Percentiles rank a stretch among this genome's conserved stretches.
Conservation (phyloP, 2,797 vertebrate genomes). For the Cheirogaleus major region DNA sequence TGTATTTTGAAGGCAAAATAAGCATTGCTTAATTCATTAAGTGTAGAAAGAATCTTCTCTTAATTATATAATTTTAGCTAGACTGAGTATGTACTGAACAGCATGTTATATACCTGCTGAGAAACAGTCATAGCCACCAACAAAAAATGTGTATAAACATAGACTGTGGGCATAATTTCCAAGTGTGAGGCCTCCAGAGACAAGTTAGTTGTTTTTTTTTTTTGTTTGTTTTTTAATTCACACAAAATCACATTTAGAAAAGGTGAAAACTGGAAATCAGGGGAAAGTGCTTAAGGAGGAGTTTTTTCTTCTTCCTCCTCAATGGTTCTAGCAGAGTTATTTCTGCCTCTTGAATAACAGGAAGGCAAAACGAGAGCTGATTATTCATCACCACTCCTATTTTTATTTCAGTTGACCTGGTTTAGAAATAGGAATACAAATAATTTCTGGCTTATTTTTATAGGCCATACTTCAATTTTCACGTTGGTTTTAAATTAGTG, state of each 20-base stretch:
- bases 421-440: slow-evolving; percentile 71
- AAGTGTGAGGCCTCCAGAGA: neutral
- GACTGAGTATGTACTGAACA: neutral
- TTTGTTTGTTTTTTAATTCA: neutral
- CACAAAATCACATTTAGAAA: neutral
- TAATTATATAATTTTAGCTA: slow-evolving; percentile 1
- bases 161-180: neutral
- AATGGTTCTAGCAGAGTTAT: slow-evolving; percentile 56
- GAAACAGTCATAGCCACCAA: neutral
- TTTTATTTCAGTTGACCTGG: slow-evolving; percentile 69
- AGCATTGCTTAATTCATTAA: neutral
- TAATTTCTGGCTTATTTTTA: slow-evolving; percentile 58
- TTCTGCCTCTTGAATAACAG: slow-evolving; percentile 55
- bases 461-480: slow-evolving; percentile 33
- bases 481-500: neutral
- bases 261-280: neutral
- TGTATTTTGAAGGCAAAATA: neutral
- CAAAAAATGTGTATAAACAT: neutral
- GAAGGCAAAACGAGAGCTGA: slow-evolving; percentile 45
- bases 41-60: neutral
- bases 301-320: neutral
- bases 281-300: slow-evolving; percentile 4
- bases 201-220: neutral
- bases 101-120: neutral
- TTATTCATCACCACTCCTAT: slow-evolving; percentile 61